Base-by-base conservation (phyloP, 2,113 vertebrate genomes). In the Ciconia maguari region DNA sequence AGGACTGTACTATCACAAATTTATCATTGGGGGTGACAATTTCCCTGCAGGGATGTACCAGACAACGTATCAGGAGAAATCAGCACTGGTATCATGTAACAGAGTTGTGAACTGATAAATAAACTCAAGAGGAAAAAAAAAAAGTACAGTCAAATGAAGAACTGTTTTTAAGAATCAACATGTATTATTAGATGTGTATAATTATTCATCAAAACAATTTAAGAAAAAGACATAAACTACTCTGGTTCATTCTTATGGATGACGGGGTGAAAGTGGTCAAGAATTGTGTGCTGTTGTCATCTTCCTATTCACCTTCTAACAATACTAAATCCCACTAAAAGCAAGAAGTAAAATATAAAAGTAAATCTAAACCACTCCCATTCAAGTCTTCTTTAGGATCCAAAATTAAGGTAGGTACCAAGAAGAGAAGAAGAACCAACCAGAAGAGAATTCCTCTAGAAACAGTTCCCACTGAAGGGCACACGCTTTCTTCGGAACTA, bases 111-210 rank as follows among this genome's bases (percentile, higher is more conserved):
- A 51, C 6, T 41, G 18, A 66, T 51, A 22, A 82, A 64, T 36
- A 48, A 70, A 84, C 4, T 71, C 42, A 41, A 44, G 30, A 62
- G 10, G 4, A 13, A 9, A 16, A 34, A 46, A 62, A 20, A 24
- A 57, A 19, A 24, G 10, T 30, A 20, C 4, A 36, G 15, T 60
- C 9, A 32, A 72, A 4, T 48, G 16, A 85, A 93, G 15, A 87
- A 51, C 14, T 42, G 9, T n/a, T 78, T 87, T 57, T 66, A 42
- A 52, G 26, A 52, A 87, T 16, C 14, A 78, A 87, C 60, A 71
- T 51, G 1, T 51, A 20, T 38, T 5, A 21, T 65, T 85, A 62
- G 14, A 62, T 0, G 1, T 21, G 4, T 19, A 41, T 1, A 2
- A 34, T 49, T 81, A 65, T 41, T 57, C 36, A 19, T 69, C 25